These are phyloP conservation scores for Eristalinus sepulchralis DNA, from an alignment of 2,888 invertebrate species.

Conservation along the genomic window DNA sequence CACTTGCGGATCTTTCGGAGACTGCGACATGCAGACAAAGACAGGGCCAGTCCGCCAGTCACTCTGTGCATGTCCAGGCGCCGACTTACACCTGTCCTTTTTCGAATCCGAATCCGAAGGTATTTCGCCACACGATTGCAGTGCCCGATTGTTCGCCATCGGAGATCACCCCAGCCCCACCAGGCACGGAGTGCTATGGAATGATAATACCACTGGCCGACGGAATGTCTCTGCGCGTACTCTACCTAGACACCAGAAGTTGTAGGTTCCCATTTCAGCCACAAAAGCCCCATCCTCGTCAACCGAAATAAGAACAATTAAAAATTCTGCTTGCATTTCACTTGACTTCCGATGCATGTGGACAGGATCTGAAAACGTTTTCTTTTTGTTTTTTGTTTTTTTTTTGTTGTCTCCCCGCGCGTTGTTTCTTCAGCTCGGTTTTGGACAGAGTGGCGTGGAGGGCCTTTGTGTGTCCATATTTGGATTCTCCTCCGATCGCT, in stretches of 20 bases:
- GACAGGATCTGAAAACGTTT: constrained; percentile 70
- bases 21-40: constrained; percentile 35
- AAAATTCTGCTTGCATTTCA: constrained; percentile 73
- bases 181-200: constrained; percentile 49
- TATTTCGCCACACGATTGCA: constrained; percentile 67
- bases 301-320: constrained; percentile 69
- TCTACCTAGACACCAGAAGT: constrained; percentile 16
- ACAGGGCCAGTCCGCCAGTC: constrained; percentile 37
- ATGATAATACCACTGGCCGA: constrained; percentile 57
- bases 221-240: constrained; percentile 13
- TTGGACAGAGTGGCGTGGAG: constrained; percentile 28
- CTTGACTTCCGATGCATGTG: constrained; percentile 72
- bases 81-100: constrained; percentile 74
- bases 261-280: constrained; percentile 6
- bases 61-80: constrained; percentile 66
- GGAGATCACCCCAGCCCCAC: constrained; percentile 40
- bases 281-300: constrained; percentile 30
- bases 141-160: constrained; percentile 17
- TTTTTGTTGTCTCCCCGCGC: constrained; percentile 12
- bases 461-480: constrained; percentile 67
- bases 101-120: constrained; percentile 71
- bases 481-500: constrained; percentile 60
- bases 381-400: neutral
- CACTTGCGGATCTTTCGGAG: constrained; percentile 45
- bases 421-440: constrained; percentile 42